Conservation (phyloP, 2,113 vertebrate species). For the Daubentonia madagascariensis region DNA sequence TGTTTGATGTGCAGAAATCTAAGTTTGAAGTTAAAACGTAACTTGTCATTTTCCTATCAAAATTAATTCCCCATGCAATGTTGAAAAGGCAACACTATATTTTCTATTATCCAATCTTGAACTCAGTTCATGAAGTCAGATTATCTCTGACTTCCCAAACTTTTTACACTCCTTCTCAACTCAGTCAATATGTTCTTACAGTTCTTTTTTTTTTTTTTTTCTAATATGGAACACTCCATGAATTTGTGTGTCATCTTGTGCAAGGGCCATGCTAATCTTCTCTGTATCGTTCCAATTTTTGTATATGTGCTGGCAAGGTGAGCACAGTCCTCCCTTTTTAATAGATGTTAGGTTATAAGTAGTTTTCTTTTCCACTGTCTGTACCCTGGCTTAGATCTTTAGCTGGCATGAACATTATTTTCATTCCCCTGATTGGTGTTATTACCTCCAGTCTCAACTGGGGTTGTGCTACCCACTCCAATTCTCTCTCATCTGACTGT, state of each 20-base stretch:
- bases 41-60: not conserved
- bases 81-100: not conserved
- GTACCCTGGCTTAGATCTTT: not conserved
- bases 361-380: not conserved
- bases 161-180: not conserved
- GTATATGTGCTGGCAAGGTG: too few relatives aligned
- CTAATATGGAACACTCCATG: not conserved
- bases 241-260: not conserved
- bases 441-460: not conserved
- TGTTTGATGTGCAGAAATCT: not conserved
- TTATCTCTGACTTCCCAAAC: not conserved
- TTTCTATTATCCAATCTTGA: not conserved
- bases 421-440: not conserved
- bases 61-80: not conserved
- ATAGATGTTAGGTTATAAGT: not conserved
- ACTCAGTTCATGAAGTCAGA: too few relatives aligned
- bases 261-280: not conserved
- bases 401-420: not conserved
- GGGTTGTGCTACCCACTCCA: not conserved
- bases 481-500: not conserved
- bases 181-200: not conserved
- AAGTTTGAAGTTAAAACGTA: not conserved
- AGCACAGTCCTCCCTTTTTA: not conserved
- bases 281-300: not conserved
- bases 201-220: not conserved